A percentile compares a stretch with the other conserved stretches of the same genome.
phyloP scores from a whole-genome alignment of 1,140 invertebrate genomes.

The Cryptotermes secundus region DNA sequence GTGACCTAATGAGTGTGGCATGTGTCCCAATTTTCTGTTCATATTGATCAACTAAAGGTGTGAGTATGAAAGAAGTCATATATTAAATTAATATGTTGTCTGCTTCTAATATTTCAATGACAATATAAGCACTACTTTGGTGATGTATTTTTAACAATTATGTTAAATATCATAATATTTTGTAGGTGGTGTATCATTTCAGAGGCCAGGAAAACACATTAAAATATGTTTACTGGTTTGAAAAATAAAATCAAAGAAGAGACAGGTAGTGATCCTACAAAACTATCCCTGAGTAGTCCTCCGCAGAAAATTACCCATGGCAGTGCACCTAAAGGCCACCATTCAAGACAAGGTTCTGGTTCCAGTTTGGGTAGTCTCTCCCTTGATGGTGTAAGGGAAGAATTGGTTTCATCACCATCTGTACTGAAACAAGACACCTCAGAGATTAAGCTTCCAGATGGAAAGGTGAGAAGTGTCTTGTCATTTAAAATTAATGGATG shows the following conservation, averaged over 20 bases:
- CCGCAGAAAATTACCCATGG: background rate
- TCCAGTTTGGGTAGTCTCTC: conserved; percentile 57
- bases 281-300: conserved; percentile 39
- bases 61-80: background rate
- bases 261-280: conserved; percentile 66
- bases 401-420: conserved; percentile 41
- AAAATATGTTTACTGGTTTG: conserved; percentile 45
- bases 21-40: background rate
- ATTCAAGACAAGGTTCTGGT: conserved; percentile 59
- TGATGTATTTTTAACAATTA: background rate
- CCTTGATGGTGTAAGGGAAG: conserved; percentile 46
- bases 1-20: background rate
- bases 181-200: background rate
- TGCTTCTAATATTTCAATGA: background rate
- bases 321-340: conserved; percentile 45
- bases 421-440: conserved; percentile 31
- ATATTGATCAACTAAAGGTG: background rate
- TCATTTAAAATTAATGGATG: too few species aligned
- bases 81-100: background rate
- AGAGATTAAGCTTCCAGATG: conserved; percentile 39
- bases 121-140: background rate
- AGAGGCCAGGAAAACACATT: background rate
- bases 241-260: conserved; percentile 76
- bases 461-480: conserved; percentile 38
- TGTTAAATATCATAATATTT: background rate